phyloP scores from a whole-genome alignment of 2,797 vertebrate species.

The Strix occidentalis region DNA sequence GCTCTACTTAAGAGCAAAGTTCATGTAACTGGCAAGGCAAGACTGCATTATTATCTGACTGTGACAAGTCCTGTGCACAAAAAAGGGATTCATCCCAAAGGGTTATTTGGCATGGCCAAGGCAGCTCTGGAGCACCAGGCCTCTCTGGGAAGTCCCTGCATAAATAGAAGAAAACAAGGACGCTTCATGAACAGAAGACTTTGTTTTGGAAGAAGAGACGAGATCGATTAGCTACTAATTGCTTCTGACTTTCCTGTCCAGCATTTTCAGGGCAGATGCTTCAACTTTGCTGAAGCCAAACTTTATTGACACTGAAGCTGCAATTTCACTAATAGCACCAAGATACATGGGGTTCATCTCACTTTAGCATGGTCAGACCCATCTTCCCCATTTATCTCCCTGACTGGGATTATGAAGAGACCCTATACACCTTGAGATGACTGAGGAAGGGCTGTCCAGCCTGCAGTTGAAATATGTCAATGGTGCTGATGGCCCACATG shows the following conservation, averaged over 20 bases:
- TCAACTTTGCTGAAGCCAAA: background rate
- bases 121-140: constrained; percentile 14
- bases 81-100: constrained; percentile 75
- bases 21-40: constrained; percentile 73
- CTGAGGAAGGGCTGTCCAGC: background rate
- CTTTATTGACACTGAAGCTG: background rate
- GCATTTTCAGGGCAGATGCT: background rate
- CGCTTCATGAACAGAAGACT: constrained; percentile 65
- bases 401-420: too few relatives aligned
- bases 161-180: constrained; percentile 53
- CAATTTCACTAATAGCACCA: background rate
- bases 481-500: background rate
- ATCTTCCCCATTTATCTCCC: background rate
- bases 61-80: constrained; percentile 65
- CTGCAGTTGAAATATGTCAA: fast-evolving
- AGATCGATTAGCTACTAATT: constrained; percentile 29
- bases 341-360: background rate
- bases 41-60: constrained; percentile 61
- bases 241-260: constrained; percentile 6
- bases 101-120: constrained; percentile 59
- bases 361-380: background rate
- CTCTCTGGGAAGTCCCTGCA: constrained; percentile 22
- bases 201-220: constrained; percentile 19
- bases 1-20: constrained; percentile 72
- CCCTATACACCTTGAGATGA: background rate